Evolutionary conservation across 2,113 vertebrate species (phyloP).

Genomic region (Myxocyprinus asiaticus): DNA sequence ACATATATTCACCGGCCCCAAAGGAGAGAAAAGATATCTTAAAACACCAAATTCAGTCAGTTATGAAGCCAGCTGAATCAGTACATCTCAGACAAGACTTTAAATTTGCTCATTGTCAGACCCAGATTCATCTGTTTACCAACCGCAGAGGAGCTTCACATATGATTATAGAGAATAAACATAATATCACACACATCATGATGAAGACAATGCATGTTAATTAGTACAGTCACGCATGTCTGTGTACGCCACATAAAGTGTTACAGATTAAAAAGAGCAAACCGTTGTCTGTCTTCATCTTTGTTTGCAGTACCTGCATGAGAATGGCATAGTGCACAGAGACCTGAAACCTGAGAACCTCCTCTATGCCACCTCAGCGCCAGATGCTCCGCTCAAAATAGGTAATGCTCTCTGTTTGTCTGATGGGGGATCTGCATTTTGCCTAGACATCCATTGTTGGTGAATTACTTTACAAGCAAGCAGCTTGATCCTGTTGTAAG

Average conservation of each 20-base stretch:
- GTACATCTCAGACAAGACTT: no score
- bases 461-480: not conserved
- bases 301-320: slow-evolving; percentile 81
- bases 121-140: no score
- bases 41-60: no score
- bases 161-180: not conserved
- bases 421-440: not conserved
- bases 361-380: slow-evolving; percentile 84
- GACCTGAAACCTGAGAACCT: slow-evolving; percentile 89
- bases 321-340: slow-evolving; percentile 87
- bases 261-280: slow-evolving; percentile 21
- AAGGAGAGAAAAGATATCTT: no score
- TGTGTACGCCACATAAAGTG: not conserved
- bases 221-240: not conserved
- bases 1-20: no score
- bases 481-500: not conserved
- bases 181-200: not conserved
- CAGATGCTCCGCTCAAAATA: slow-evolving; percentile 86
- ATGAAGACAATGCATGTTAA: slow-evolving; percentile 3
- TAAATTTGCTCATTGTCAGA: no score
- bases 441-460: slow-evolving; percentile 7
- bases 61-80: no score
- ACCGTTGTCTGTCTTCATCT: slow-evolving; percentile 26
- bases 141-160: not conserved
- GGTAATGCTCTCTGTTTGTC: slow-evolving; percentile 65